A percentile compares a stretch with the other conserved stretches of the same genome.
Conservation (phyloP, 2,797 vertebrate genomes). For the Sternotherus odoratus region DNA sequence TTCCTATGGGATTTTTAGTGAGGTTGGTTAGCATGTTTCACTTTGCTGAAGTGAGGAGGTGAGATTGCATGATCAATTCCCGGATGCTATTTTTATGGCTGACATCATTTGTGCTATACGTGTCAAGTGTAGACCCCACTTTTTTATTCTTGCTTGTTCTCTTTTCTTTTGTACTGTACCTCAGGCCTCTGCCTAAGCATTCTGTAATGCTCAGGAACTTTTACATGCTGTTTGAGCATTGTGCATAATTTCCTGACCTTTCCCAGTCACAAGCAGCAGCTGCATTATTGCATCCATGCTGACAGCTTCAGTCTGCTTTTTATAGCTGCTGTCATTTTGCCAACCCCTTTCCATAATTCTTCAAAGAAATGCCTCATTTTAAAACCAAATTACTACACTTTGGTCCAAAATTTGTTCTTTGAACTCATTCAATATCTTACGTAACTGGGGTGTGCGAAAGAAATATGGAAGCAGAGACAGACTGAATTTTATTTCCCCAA, state of each 20-base stretch:
- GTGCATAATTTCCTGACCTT: slow-evolving; percentile 48
- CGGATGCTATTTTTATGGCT: accelerated
- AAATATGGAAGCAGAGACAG: not conserved
- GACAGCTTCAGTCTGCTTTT: slow-evolving; percentile 47
- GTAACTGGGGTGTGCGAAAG: not conserved
- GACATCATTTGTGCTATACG: not conserved
- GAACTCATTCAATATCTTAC: slow-evolving; percentile 50
- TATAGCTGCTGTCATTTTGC: slow-evolving; percentile 45
- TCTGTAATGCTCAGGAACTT: slow-evolving; percentile 23
- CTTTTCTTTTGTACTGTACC: not conserved
- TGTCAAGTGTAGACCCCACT: not conserved
- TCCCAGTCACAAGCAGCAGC: slow-evolving; percentile 52
- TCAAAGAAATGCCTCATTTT: slow-evolving; percentile 14
- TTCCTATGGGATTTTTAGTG: accelerated
- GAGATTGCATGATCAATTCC: accelerated
- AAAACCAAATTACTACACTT: slow-evolving; percentile 23
- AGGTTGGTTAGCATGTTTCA: not conserved
- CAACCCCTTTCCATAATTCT: slow-evolving; percentile 53
- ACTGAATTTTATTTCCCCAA: not conserved
- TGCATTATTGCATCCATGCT: slow-evolving; percentile 23
- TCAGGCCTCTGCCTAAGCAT: not conserved
- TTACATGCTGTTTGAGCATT: slow-evolving; percentile 20
- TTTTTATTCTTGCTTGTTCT: slow-evolving; percentile 1
- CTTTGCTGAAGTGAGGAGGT: not conserved
- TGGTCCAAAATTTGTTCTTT: slow-evolving; percentile 40